Evolutionary conservation across 2,888 invertebrate genomes (phyloP), one percentile per base, ranked within the genome.

Genomic region (Tuta absoluta): DNA sequence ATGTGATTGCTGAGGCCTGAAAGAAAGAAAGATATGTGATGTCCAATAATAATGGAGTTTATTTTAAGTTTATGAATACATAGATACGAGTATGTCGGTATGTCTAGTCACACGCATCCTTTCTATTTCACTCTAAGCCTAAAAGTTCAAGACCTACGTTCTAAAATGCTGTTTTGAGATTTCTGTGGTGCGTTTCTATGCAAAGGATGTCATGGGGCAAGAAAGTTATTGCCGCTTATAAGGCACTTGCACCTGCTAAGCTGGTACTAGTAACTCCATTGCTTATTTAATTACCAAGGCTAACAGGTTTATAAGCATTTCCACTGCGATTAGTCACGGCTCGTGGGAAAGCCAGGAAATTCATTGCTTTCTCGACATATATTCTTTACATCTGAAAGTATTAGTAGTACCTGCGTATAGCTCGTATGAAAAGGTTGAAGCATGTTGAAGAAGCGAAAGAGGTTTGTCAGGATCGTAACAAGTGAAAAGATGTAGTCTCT

Each of bases 181-280:
- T 51, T 51, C 21, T 51, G 23, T 11, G 28, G 21, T 53, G 24
- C 11, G 21, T 53, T 28, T 61, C 64, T n/a, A n/a, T 7, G 64
- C 41, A 49, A 41, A 58, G 48, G 28, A 58, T 37, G 58, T 59
- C 28, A 38, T 51, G 51, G 21, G 51, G 51, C 23, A 23, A 53
- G 51, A 53, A 53, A 53, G 51, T 59, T 33, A 56, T 33, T 14
- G 8, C 56, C 8, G 56, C 17, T 28, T 56, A 56, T n/a, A 33
- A 24, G 33, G 56, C 33, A 5, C 17, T 28, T 17, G 28, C 24
- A 33, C 33, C 56, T 33, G 28, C 28, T 28, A n/a, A 24, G 17
- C 28, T 56, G 28, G 56, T 56, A 28, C 28, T 56, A 56, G 56
- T 56, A 56, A 33, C 28, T 64, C 37, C 24, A 21, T 48, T 23